Evolutionary conservation across 1,140 invertebrate species (phyloP).

Genomic region (Temnothorax longispinosus): DNA sequence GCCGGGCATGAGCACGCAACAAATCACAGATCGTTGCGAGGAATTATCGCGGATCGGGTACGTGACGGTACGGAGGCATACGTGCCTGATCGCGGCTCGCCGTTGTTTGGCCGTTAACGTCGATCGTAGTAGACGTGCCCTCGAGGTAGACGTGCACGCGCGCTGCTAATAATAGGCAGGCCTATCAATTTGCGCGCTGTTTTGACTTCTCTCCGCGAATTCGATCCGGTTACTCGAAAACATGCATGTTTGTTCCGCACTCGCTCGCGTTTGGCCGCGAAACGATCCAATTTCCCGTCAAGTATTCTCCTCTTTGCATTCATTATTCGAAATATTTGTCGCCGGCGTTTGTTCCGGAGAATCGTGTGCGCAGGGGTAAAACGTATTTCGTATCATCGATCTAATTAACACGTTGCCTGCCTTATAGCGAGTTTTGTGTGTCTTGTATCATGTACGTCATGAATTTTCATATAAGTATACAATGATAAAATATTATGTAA

Average conservation of each 20-base stretch:
- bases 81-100: conserved; percentile 25
- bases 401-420: neutral
- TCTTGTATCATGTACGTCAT: neutral
- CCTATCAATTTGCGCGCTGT: conserved; percentile 63
- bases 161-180: conserved; percentile 19
- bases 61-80: conserved; percentile 37
- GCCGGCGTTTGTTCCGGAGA: neutral
- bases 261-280: neutral
- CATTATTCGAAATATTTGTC: neutral
- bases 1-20: neutral
- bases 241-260: neutral
- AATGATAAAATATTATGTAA: too few species aligned
- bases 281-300: neutral
- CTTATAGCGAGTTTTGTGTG: neutral
- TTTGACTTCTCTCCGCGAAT: conserved; percentile 60
- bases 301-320: neutral
- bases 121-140: conserved; percentile 32
- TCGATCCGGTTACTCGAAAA: conserved; percentile 47
- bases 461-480: neutral
- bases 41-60: conserved; percentile 50
- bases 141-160: conserved; percentile 38
- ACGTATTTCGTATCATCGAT: neutral
- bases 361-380: neutral
- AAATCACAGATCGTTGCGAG: neutral
- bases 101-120: conserved; percentile 70